Conservation (phyloP, 2,888 invertebrate species). For the Blera fallax region DNA sequence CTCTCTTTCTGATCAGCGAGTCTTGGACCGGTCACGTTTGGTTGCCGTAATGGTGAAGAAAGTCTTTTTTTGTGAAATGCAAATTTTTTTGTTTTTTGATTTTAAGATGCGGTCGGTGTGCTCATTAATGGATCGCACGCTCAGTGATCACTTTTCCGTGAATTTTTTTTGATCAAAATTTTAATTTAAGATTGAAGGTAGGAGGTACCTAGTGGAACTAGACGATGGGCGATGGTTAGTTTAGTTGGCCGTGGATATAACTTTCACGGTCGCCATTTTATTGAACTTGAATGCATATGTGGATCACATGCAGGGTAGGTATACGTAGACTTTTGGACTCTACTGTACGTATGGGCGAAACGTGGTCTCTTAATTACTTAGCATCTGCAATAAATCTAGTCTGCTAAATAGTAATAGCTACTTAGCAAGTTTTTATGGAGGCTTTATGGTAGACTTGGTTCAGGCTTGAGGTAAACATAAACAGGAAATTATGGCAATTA, state of each 20-base stretch:
- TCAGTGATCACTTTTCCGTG: slow-evolving; percentile 20
- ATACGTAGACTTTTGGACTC: not conserved
- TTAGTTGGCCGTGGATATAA: not conserved
- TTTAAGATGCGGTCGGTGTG: slow-evolving; percentile 5
- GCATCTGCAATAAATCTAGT: not conserved
- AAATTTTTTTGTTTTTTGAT: not conserved
- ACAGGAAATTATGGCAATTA: slow-evolving; percentile 1
- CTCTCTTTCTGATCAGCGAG: not conserved
- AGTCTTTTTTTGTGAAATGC: slow-evolving; percentile 32
- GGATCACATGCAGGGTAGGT: not conserved
- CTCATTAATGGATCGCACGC: slow-evolving; percentile 21
- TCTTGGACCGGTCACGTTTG: slow-evolving; percentile 32
- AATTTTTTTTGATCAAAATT: not conserved
- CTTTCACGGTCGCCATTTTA: slow-evolving; percentile 23
- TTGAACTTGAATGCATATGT: not conserved
- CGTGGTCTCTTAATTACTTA: not conserved
- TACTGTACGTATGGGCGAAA: not conserved
- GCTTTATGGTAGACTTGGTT: not conserved
- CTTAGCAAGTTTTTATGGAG: not conserved
- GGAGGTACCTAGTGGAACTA: not conserved
- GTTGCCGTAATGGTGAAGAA: slow-evolving; percentile 17
- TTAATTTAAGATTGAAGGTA: not conserved
- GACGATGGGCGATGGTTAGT: not conserved
- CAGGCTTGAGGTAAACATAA: not conserved
- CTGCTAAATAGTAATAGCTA: not conserved